These are phyloP conservation scores for Cliona cf. orientalis DNA, from an alignment of 37 sponge, comb jelly and placozoan species.

Conservation along the genomic window DNA sequence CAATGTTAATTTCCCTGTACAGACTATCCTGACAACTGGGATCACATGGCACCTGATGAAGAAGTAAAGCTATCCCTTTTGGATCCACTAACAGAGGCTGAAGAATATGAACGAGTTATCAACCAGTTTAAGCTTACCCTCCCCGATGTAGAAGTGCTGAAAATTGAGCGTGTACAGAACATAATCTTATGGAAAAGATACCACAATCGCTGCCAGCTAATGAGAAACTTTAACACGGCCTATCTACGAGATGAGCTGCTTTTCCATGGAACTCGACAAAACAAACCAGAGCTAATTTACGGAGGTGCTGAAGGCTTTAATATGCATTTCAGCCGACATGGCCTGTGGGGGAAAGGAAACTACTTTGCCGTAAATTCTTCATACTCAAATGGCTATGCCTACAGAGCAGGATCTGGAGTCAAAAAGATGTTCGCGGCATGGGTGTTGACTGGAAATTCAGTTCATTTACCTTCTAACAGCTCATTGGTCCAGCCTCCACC, in stretches of 20 bases:
- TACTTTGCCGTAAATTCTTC: conserved; percentile 76
- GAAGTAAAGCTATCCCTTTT: neutral
- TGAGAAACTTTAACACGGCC: conserved; percentile 7
- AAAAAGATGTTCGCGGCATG: conserved; percentile 60
- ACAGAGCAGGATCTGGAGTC: neutral
- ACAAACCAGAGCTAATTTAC: conserved; percentile 51
- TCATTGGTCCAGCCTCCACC: conserved; percentile 39
- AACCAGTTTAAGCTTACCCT: conserved; percentile 15
- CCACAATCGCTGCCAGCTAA: conserved; percentile 11
- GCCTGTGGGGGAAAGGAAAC: conserved; percentile 76
- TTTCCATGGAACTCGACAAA: conserved; percentile 65
- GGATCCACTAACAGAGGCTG: conserved; percentile 5
- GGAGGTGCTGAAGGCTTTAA: conserved; percentile 65
- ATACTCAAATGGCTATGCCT: conserved; percentile 48
- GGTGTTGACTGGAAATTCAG: conserved; percentile 57
- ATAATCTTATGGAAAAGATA: conserved; percentile 59
- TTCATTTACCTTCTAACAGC: conserved; percentile 13
- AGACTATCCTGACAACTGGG: conserved; percentile 56
- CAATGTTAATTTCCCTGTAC: neutral
- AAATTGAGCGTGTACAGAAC: conserved; percentile 68
- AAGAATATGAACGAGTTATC: conserved; percentile 29
- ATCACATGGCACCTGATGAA: conserved; percentile 17
- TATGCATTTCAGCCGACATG: conserved; percentile 45
- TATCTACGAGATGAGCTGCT: conserved; percentile 18
- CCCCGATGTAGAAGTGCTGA: conserved; percentile 30